These are phyloP conservation scores for Desmophyllum pertusum DNA, from an alignment of 92 coral and sea anemone genomes.

Conservation along the genomic window DNA sequence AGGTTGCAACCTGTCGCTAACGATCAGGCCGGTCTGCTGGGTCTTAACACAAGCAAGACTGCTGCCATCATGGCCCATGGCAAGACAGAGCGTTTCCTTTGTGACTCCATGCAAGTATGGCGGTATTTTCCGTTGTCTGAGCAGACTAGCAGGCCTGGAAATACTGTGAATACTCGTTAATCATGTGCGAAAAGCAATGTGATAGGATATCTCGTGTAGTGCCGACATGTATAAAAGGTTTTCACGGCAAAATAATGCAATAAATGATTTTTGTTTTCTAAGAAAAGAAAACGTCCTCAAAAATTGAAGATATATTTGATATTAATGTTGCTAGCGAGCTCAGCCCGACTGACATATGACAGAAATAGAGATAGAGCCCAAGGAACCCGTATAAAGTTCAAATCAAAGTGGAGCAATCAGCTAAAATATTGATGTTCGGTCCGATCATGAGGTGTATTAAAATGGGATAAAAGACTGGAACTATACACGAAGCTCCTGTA, in stretches of 20 bases:
- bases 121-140: conserved; percentile 35
- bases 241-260: background rate
- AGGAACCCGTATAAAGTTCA: too few species aligned
- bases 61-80: background rate
- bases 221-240: background rate
- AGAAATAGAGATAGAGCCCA: background rate
- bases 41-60: background rate
- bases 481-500: too few species aligned
- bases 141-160: conserved; percentile 18
- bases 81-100: conserved; percentile 41
- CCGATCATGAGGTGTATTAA: too few species aligned
- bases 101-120: conserved; percentile 46
- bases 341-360: background rate
- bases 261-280: background rate
- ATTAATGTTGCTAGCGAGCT: background rate
- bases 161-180: conserved; percentile 37
- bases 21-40: background rate
- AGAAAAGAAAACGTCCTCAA: background rate
- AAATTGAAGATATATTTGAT: background rate
- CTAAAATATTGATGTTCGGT: too few species aligned
- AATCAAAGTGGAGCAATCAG: too few species aligned
- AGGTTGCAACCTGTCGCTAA: background rate
- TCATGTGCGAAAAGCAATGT: conserved; percentile 31
- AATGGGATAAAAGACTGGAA: too few species aligned
- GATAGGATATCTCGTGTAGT: background rate